Percentiles rank a stretch among this genome's conserved stretches.
Conservation (phyloP, 2,888 invertebrate species). For the Parnassius orleans region DNA sequence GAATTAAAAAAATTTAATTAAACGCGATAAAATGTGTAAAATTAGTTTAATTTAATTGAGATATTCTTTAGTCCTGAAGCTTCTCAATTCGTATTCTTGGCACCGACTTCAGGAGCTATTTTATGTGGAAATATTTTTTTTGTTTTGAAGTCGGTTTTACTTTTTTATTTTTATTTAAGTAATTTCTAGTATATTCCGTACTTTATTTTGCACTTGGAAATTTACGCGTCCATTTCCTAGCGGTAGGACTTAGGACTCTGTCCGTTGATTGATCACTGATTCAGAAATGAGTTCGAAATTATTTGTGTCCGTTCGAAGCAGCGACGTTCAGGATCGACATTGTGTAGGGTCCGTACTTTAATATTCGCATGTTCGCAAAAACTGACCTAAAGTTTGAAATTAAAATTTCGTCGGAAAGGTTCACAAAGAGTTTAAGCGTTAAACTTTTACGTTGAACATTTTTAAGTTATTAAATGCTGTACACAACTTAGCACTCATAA, state of each 20-base stretch:
- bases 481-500: background rate
- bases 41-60: too few relatives aligned
- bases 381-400: constrained; percentile 4
- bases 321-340: constrained; percentile 36
- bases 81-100: too few relatives aligned
- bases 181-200: too few relatives aligned
- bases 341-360: background rate
- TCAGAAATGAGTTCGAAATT: constrained; percentile 53
- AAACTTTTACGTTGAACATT: constrained; percentile 2
- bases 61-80: too few relatives aligned
- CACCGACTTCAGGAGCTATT: too few relatives aligned
- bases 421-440: constrained; percentile 3
- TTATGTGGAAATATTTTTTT: too few relatives aligned
- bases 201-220: constrained; percentile 3
- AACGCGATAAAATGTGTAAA: too few relatives aligned
- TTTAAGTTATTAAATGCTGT: constrained; percentile 6
- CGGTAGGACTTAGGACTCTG: constrained; percentile 3
- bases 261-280: constrained; percentile 50
- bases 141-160: too few relatives aligned
- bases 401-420: background rate
- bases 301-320: constrained; percentile 48
- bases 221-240: constrained; percentile 26
- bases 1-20: too few relatives aligned
- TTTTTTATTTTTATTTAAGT: too few relatives aligned
- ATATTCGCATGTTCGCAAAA: background rate